Base-by-base conservation (phyloP, 2,888 invertebrate genomes). In the Aphodius granarius region DNA sequence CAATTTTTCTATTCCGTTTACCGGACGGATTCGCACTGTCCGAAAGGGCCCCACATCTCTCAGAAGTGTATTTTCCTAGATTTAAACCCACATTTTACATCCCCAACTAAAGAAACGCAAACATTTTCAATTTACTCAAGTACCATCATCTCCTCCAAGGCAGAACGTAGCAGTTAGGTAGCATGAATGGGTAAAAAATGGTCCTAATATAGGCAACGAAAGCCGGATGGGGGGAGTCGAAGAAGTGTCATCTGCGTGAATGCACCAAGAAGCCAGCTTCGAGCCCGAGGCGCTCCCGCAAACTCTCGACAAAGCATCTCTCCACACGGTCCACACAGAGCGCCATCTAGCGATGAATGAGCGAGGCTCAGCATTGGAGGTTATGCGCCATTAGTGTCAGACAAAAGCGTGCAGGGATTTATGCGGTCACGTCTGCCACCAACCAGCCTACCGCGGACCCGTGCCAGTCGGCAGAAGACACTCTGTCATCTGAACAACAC, bases 371-470 rank as follows among this genome's bases (percentile, higher is more conserved):
- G 43, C 43, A 13, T 43, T 9, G 22, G 21, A 71, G 71, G 71
- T 76, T 71, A 70, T 76, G 64, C 76, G 70, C 76, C 70, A 76
- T 76, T 76, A 76, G 63, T 73, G 73, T 71, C 76, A 73, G 43
- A 76, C 73, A 73, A 76, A 76, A 76, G 73, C 65, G 66, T 71
- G 71, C 73, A 64, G 13, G 76, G 71, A 73, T 76, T 76, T 76
- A 76, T 73, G 71, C 63, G 71, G 73, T 76, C 73, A 76, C 76
- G 76, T 72, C 73, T 73, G 65, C 66, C 71, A 43, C 43, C 43
- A 13, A 43, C 43, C 43, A 43, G 43, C 43, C 43, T 43, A 43
- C 43, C 43, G 43, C 43, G 43, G n/a, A 43, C 43, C 43, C 43
- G 13, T n/a, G 43, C 43, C 13, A 43, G 43, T n/a, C n/a, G n/a